Evolutionary conservation across 2,888 invertebrate species (phyloP).

Genomic region (Cheilosia grossa): DNA sequence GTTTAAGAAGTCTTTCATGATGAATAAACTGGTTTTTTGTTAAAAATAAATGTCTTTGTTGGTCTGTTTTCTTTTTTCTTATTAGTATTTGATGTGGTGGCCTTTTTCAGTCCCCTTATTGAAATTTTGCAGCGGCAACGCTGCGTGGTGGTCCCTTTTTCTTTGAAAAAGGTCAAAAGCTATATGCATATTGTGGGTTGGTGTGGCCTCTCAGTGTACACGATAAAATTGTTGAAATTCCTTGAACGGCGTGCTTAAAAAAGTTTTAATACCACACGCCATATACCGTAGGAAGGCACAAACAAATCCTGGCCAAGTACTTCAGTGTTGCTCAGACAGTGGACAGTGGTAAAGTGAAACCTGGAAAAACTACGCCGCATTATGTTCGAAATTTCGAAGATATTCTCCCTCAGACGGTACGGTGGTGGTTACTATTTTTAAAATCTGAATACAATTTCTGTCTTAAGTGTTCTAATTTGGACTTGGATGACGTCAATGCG

Average conservation of each 20-base stretch:
- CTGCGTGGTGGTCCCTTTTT: background rate
- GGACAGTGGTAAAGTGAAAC: constrained; percentile 64
- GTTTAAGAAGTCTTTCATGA: too few species aligned
- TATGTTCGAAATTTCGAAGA: constrained; percentile 82
- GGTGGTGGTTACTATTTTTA: constrained; percentile 44
- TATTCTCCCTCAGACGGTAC: constrained; percentile 81
- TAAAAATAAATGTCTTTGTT: too few species aligned
- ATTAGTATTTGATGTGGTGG: too few species aligned
- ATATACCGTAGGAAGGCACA: constrained; percentile 1
- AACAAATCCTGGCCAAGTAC: constrained; percentile 39
- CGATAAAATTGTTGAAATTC: constrained; percentile 20
- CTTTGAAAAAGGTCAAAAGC: constrained; percentile 63
- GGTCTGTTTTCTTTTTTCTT: too few species aligned
- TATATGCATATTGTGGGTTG: constrained; percentile 14
- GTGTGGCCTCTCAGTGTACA: constrained; percentile 1
- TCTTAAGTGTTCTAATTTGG: constrained; percentile 38
- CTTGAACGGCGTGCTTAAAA: constrained; percentile 72
- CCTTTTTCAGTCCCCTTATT: too few species aligned
- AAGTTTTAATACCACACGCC: constrained; percentile 78
- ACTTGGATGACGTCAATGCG: constrained; percentile 38
- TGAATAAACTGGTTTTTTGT: too few species aligned
- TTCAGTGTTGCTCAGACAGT: constrained; percentile 63
- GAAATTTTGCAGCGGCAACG: too few species aligned
- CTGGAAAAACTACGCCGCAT: constrained; percentile 66
- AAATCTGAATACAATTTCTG: constrained; percentile 12